These are phyloP conservation scores for Anisognathus igniventris DNA, from an alignment of 2,797 vertebrate genomes.

Conservation along the genomic window DNA sequence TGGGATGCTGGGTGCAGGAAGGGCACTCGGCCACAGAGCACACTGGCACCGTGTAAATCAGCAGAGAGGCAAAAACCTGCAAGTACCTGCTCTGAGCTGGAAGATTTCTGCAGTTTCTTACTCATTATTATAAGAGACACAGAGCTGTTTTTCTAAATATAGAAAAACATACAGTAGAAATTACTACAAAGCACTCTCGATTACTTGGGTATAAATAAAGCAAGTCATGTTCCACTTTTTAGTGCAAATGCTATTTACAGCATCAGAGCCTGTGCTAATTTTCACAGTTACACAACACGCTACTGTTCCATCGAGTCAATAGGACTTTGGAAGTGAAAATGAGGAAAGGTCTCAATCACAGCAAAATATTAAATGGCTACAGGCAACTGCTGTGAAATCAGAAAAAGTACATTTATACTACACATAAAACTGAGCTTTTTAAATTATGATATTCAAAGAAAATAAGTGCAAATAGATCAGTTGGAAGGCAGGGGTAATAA, in stretches of 20 bases:
- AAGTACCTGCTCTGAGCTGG: neutral
- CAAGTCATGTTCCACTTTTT: neutral
- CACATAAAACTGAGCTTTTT: neutral
- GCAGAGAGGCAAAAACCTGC: neutral
- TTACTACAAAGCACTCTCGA: neutral
- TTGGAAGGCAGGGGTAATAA: neutral
- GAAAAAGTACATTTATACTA: neutral
- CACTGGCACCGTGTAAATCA: neutral
- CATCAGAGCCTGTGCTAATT: neutral
- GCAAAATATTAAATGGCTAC: neutral
- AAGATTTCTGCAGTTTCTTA: neutral
- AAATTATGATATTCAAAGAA: neutral
- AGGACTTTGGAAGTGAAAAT: conserved; percentile 33
- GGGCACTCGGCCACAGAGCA: neutral
- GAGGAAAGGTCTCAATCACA: conserved; percentile 27
- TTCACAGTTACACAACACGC: neutral
- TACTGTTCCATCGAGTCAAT: neutral
- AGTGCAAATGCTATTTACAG: neutral
- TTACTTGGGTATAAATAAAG: neutral
- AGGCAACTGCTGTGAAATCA: neutral
- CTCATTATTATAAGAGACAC: neutral
- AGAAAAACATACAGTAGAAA: neutral
- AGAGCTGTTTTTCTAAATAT: neutral
- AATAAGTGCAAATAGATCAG: neutral
- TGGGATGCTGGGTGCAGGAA: neutral